Evolutionary conservation across 2,797 vertebrate genomes (phyloP), one percentile per base, ranked within the genome.

Genomic region (Gallirallus australis): DNA sequence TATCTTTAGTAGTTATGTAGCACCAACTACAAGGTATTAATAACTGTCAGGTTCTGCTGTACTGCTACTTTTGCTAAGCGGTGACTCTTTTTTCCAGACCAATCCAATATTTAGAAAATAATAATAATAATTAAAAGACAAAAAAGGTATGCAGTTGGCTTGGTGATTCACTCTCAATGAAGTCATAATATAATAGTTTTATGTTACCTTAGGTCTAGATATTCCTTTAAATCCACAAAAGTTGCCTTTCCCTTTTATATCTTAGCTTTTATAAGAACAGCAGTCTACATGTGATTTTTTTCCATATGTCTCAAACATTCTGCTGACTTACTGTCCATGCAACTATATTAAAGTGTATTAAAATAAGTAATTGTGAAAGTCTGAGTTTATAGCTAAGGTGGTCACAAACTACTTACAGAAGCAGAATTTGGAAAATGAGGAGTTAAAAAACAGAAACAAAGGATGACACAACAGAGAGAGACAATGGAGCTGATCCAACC

Each of bases 381-480:
- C 3, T 63, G n/a, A 48, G 20, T 66, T 47, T 79, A 61, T 12
- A 82, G 52, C 40, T 70, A 86, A 40, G 24, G 15, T 72, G 35
- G 16, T 79, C 31, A 79, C 40, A 82, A 82, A 65, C 21, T 76
- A n/a, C 39, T 82, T 65, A 82, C 0, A 8, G 63, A 72, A 88
- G 70, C 12, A 79, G 76, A 88, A 91, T 70, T 53, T 82, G 81
- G 91, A 70, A 90, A 86, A 90, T 16, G 10, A 88, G n/a, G 66
- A 79, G 95, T 95, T 97, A 91, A 94, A 95, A 91, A 69, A 15
- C 45, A 86, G 86, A 90, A 93, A 97, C 73, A 96, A 95, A 93
- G 66, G 57, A 59, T 92, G 71, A 94, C 64, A 92, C 53, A 79
- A 86, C 27, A 93, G 64, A 78, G 37, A 50, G 37, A 94, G 92